Base-by-base conservation (phyloP, 2,888 invertebrate genomes). In the Drosophila colorata region DNA sequence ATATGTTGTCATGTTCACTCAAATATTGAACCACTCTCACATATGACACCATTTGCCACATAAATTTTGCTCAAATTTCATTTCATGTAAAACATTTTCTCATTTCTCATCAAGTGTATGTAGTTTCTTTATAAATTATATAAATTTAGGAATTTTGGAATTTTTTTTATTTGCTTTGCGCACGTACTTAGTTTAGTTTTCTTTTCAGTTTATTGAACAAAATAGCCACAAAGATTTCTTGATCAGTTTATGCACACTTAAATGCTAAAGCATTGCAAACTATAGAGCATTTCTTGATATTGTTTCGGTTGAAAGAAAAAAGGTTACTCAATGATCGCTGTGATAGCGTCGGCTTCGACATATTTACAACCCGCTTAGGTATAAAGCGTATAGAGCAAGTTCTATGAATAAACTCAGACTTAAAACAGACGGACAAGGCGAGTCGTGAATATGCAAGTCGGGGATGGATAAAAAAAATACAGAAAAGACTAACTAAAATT, bases 91-190 rank as follows among this genome's bases (percentile, higher is more conserved):
- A 59, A 64, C 61, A 73, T 61, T 60, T 52, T 49, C 51, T 64
- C 49, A 55, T 44, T 56, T 58, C 41, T 53, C 43, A 37, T 41
- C 46, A 38, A 48, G 23, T 65, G 52, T 55, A 53, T 69, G 53
- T 69, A 69, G 57, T 69, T 53, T n/a, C 64, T 46, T 23, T 57
- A 55, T 66, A 77, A 80, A 74, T 81, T 65, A 82, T 68, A 70
- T 82, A 68, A 78, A 76, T 78, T 86, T 78, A 69, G 67, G 78
- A 86, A 81, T 84, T 86, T 83, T 81, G 84, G 87, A 86, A 83
- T 83, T 83, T 53, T 83, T 53, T 70, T 63, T 69, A 65, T 76
- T 68, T 65, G 55, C 23, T 55, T 74, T 76, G 76, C 73, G 69
- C 67, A 59, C 57, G 75, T 81, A 75, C 51, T 71, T 68, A 64